Conservation (phyloP, 2,113 vertebrate species). For the Mionectes macconnelli region DNA sequence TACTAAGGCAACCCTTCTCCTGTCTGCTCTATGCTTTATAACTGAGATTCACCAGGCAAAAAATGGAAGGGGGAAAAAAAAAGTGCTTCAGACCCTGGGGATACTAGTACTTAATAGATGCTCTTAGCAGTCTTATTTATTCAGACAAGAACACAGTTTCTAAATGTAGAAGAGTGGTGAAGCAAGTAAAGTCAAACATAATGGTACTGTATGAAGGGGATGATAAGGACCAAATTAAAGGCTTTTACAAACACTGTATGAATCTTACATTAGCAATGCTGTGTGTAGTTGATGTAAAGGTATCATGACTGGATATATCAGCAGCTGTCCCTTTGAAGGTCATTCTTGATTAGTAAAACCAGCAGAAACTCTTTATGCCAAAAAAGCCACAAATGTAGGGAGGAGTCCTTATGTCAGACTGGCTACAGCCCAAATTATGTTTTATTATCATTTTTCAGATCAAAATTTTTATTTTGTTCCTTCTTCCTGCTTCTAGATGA, state of each 20-base stretch:
- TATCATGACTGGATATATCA: background rate
- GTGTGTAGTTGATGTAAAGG: background rate
- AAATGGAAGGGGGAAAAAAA: background rate
- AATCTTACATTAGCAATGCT: slow-evolving; percentile 9
- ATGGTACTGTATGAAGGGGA: background rate
- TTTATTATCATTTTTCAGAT: background rate
- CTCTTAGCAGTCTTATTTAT: slow-evolving; percentile 50
- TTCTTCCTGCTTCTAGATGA: background rate
- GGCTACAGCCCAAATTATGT: background rate
- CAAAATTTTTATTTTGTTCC: background rate
- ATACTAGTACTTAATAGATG: slow-evolving; percentile 57
- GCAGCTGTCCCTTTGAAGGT: slow-evolving; percentile 2
- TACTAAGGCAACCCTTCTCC: slow-evolving; percentile 79
- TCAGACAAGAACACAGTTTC: slow-evolving; percentile 42
- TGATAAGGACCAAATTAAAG: slow-evolving; percentile 8
- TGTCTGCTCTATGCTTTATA: slow-evolving; percentile 66
- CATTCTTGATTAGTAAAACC: background rate
- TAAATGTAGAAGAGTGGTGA: slow-evolving; percentile 24
- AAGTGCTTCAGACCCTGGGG: slow-evolving; percentile 9
- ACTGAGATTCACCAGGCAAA: slow-evolving; percentile 61
- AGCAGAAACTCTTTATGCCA: background rate
- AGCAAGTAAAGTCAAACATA: slow-evolving; percentile 6
- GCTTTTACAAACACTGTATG: background rate
- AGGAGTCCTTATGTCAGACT: background rate
- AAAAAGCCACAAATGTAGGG: background rate